A percentile compares a stretch with the other conserved stretches of the same genome.
These are phyloP conservation scores for Montipora capricornis DNA, from an alignment of 64 coral and sea anemone species.

Conservation along the genomic window DNA sequence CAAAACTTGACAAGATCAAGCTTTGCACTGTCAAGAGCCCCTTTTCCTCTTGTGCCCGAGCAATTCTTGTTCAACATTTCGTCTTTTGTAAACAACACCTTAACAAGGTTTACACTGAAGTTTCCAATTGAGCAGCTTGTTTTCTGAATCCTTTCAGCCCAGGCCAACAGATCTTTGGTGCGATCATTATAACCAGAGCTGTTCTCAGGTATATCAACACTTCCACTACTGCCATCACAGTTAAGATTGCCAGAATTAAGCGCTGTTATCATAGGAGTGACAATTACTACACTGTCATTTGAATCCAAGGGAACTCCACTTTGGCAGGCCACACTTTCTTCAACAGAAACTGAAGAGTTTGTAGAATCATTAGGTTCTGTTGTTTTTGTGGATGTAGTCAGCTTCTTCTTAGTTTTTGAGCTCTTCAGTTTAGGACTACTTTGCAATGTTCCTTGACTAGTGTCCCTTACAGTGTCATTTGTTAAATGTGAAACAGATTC, in stretches of 20 bases:
- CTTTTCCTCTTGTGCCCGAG: slow-evolving; percentile 71
- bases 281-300: not conserved
- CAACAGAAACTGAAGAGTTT: not conserved
- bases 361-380: not conserved
- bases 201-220: not conserved
- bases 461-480: not conserved
- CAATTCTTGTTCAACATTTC: slow-evolving; percentile 72
- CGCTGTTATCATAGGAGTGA: not conserved
- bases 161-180: slow-evolving; percentile 52
- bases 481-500: slow-evolving; percentile 25
- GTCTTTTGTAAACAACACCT: slow-evolving; percentile 69
- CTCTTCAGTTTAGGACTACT: not conserved
- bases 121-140: slow-evolving; percentile 76
- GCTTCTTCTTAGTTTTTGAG: not conserved
- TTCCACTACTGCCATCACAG: slow-evolving; percentile 17
- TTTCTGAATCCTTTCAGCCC: slow-evolving; percentile 68
- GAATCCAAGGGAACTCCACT: not conserved
- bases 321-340: not conserved
- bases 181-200: slow-evolving; percentile 27
- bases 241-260: slow-evolving; percentile 8
- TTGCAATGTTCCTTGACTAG: not conserved
- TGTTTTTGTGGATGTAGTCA: not conserved
- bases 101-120: slow-evolving; percentile 65
- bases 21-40: slow-evolving; percentile 62
- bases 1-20: slow-evolving; percentile 68